These are phyloP conservation scores for Todus mexicanus DNA, from an alignment of 2,797 vertebrate genomes.

Conservation along the genomic window DNA sequence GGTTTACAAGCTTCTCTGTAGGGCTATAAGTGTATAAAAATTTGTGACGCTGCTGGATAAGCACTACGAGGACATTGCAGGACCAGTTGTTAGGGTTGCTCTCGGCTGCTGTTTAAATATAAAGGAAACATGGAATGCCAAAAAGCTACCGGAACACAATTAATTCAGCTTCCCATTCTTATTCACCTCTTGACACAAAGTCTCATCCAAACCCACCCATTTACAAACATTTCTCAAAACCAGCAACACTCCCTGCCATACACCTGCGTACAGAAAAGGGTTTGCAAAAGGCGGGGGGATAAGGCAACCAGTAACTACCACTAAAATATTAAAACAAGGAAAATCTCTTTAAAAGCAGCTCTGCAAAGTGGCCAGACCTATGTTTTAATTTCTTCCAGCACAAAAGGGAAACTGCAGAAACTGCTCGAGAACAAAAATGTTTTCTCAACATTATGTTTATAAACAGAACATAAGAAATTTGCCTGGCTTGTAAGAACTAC, in stretches of 20 bases:
- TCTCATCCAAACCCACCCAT: not conserved
- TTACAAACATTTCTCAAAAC: not conserved
- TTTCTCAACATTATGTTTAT: not conserved
- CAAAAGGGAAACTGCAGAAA: not conserved
- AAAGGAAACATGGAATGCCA: not conserved
- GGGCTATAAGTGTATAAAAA: not conserved
- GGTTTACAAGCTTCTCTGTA: not conserved
- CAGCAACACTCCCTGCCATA: no score
- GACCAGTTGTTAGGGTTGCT: not conserved
- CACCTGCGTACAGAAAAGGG: not conserved
- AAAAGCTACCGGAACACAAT: not conserved
- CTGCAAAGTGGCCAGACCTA: not conserved
- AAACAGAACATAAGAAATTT: not conserved
- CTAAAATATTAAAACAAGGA: not conserved
- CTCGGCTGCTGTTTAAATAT: not conserved
- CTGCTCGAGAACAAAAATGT: not conserved
- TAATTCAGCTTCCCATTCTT: not conserved
- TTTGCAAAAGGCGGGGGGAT: not conserved
- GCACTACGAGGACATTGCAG: not conserved
- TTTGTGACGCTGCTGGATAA: not conserved
- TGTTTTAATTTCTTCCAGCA: not conserved
- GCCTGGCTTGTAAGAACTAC: not conserved
- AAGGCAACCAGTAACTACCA: not conserved
- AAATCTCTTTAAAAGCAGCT: not conserved
- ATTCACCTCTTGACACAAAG: not conserved